phyloP scores from a whole-genome alignment of 2,797 vertebrate species.

The Argya squamiceps region DNA sequence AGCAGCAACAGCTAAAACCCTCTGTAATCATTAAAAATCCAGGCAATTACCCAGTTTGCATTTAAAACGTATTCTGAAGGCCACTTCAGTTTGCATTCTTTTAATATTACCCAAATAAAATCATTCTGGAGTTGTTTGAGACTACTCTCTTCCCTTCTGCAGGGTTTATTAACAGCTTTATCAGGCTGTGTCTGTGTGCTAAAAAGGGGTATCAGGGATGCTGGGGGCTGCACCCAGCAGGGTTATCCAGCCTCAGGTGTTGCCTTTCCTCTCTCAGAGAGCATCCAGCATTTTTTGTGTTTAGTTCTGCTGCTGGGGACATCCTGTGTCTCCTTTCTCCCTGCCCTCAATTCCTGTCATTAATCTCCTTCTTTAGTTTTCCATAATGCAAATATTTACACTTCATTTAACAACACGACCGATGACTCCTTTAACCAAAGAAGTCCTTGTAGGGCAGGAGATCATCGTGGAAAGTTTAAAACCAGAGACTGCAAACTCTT shows the following conservation, averaged over 20 bases:
- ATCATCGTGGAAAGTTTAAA: conserved; percentile 36
- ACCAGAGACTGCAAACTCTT: conserved; percentile 12
- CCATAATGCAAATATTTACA: conserved; percentile 10
- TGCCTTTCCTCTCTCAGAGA: not conserved
- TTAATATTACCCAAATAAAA: not conserved
- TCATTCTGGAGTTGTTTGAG: not conserved
- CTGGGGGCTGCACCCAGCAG: not conserved
- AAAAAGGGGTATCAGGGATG: not conserved
- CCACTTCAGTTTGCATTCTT: not conserved
- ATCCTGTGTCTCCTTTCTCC: not conserved
- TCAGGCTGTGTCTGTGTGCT: not conserved
- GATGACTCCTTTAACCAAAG: not conserved
- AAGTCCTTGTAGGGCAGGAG: conserved; percentile 25
- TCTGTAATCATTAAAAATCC: not conserved
- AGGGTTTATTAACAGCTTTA: not conserved
- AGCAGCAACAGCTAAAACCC: not conserved
- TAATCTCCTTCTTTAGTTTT: not conserved
- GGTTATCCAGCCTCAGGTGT: not conserved
- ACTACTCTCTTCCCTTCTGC: not conserved
- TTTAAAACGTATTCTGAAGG: not conserved
- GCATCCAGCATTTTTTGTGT: not conserved
- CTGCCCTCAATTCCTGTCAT: not conserved
- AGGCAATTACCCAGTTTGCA: not conserved
- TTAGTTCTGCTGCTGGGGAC: not conserved
- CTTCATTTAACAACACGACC: conserved; percentile 11